Conservation (phyloP, 2,797 vertebrate species). For the Parauchenoglanis punctatus region DNA sequence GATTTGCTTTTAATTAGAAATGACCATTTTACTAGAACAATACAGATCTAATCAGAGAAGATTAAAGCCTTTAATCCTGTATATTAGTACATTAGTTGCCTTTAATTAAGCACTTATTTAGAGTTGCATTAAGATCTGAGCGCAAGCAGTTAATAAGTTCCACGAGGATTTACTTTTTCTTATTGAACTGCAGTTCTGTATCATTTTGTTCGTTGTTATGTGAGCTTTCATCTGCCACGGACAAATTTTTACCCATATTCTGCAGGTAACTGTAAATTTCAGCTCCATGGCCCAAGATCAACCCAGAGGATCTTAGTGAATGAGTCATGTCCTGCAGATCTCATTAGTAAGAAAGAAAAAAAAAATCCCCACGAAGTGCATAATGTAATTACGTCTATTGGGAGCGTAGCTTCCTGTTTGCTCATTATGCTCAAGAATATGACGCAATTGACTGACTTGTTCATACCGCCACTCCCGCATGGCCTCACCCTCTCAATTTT, state of each 20-base stretch:
- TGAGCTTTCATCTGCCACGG: not conserved
- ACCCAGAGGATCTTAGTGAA: not conserved
- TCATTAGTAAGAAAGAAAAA: slow-evolving; percentile 1
- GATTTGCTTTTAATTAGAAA: not conserved
- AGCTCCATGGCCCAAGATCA: not conserved
- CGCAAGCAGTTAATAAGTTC: not conserved
- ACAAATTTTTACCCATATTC: not conserved
- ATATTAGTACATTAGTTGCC: not conserved
- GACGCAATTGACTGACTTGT: not conserved
- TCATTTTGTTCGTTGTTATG: not conserved
- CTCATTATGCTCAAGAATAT: slow-evolving; percentile 12
- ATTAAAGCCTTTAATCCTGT: not conserved
- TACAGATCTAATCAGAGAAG: not conserved
- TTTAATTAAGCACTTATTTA: not conserved
- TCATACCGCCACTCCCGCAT: not conserved
- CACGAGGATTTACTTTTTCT: not conserved
- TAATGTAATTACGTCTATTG: not conserved
- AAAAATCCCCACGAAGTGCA: slow-evolving; percentile 19
- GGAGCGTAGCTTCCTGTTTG: slow-evolving; percentile 1
- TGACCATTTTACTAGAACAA: not conserved
- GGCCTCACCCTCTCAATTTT: not conserved
- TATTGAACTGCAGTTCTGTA: not conserved
- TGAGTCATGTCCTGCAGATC: slow-evolving; percentile 15
- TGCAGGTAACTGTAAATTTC: not conserved
- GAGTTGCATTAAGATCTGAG: not conserved